Conservation (phyloP, 2,888 invertebrate species). For the Ophraella communa region DNA sequence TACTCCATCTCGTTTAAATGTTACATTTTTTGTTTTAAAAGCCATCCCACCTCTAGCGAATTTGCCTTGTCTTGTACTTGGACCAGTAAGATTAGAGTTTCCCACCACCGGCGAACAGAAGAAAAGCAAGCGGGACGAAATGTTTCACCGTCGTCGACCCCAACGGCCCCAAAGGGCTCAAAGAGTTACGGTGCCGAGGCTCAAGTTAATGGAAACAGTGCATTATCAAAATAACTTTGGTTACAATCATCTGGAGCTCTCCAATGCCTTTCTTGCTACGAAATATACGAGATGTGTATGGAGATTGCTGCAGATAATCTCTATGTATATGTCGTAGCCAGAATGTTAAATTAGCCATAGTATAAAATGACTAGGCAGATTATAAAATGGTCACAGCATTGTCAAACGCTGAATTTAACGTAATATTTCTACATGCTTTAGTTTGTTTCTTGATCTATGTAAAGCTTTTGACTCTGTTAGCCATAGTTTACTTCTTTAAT, state of each 20-base stretch:
- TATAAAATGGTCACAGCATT: too few relatives aligned
- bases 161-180: constrained; percentile 39
- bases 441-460: too few relatives aligned
- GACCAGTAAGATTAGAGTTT: neutral
- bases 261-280: constrained; percentile 33
- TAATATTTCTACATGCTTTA: too few relatives aligned
- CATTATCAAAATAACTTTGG: constrained; percentile 59
- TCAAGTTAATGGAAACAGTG: constrained; percentile 50
- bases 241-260: constrained; percentile 46
- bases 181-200: constrained; percentile 45
- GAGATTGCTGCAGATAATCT: constrained; percentile 35
- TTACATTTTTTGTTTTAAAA: too few relatives aligned
- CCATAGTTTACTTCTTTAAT: too few relatives aligned
- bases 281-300: constrained; percentile 31
- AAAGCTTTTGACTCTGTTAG: too few relatives aligned
- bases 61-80: constrained; percentile 16
- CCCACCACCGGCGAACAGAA: constrained; percentile 38
- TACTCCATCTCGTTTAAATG: too few relatives aligned
- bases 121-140: constrained; percentile 29
- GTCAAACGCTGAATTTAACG: too few relatives aligned
- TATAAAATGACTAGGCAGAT: too few relatives aligned
- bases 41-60: constrained; percentile 14
- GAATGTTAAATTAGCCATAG: too few relatives aligned
- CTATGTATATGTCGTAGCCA: too few relatives aligned
- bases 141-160: constrained; percentile 28